These are phyloP conservation scores for Magallana gigas DNA, from an alignment of 1,140 invertebrate genomes.

Conservation along the genomic window DNA sequence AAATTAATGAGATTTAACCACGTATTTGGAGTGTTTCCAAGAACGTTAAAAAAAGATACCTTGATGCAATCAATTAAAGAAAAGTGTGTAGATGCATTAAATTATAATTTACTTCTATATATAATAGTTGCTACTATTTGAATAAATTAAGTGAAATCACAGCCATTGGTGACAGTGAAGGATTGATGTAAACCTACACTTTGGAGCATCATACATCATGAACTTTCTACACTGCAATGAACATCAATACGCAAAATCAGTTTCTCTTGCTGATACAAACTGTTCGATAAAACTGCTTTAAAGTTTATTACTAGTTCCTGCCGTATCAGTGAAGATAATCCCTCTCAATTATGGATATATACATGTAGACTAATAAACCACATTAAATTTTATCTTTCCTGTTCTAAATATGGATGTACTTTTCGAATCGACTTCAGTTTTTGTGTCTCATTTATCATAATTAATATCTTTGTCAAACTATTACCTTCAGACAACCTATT, in stretches of 20 bases:
- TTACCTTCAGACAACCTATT: neutral
- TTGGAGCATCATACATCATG: neutral
- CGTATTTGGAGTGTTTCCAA: constrained; percentile 7
- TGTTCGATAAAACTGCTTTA: neutral
- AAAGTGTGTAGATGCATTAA: neutral
- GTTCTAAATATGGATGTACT: constrained; percentile 19
- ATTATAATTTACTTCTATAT: neutral
- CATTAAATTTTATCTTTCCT: neutral
- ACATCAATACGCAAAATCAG: neutral
- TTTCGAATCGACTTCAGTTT: neutral
- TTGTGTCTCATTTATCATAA: neutral
- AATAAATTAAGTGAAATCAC: constrained; percentile 1
- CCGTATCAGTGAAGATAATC: neutral
- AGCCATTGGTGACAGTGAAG: neutral
- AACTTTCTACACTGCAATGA: neutral
- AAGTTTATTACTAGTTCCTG: neutral
- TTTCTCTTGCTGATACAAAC: neutral
- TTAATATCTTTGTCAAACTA: neutral
- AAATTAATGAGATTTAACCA: neutral
- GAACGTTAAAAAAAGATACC: neutral
- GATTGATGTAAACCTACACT: neutral
- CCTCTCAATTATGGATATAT: neutral
- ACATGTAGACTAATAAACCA: neutral
- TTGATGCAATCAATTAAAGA: neutral
- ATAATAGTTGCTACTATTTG: constrained; percentile 3